Conservation (phyloP, 2,888 invertebrate genomes). For the Pheosia tremula region DNA sequence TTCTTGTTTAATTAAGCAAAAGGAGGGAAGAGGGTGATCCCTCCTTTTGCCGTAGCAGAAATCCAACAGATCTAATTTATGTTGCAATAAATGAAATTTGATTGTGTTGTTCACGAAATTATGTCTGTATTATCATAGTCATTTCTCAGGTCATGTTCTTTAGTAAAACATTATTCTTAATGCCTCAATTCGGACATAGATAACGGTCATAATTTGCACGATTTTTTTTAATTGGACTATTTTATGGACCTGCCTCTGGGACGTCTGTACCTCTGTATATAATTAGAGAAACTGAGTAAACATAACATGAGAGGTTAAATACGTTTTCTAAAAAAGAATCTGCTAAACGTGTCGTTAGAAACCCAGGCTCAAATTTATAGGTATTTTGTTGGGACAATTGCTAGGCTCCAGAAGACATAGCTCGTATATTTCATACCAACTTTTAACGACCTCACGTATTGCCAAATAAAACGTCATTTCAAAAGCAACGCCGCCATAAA, state of each 20-base stretch:
- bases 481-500: slow-evolving; percentile 35
- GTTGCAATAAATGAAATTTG: neutral
- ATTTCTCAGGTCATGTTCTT: too few relatives aligned
- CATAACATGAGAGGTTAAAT: too few relatives aligned
- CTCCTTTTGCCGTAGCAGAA: neutral
- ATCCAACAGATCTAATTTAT: neutral
- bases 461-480: slow-evolving; percentile 38
- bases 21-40: neutral
- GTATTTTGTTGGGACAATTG: slow-evolving; percentile 16
- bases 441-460: slow-evolving; percentile 39
- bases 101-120: neutral
- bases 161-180: too few relatives aligned
- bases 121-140: neutral
- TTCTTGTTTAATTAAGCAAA: slow-evolving; percentile 5
- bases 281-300: too few relatives aligned
- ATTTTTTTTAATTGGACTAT: too few relatives aligned
- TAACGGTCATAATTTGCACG: too few relatives aligned
- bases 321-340: too few relatives aligned
- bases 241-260: too few relatives aligned
- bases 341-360: too few relatives aligned
- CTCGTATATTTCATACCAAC: slow-evolving; percentile 30
- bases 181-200: too few relatives aligned
- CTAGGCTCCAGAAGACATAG: slow-evolving; percentile 20
- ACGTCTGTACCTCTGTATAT: too few relatives aligned
- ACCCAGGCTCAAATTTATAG: too few relatives aligned